Percentiles rank a stretch among this genome's conserved stretches.
phyloP scores from a whole-genome alignment of 2,797 vertebrate species.

The Myiotriccus ornatus region DNA sequence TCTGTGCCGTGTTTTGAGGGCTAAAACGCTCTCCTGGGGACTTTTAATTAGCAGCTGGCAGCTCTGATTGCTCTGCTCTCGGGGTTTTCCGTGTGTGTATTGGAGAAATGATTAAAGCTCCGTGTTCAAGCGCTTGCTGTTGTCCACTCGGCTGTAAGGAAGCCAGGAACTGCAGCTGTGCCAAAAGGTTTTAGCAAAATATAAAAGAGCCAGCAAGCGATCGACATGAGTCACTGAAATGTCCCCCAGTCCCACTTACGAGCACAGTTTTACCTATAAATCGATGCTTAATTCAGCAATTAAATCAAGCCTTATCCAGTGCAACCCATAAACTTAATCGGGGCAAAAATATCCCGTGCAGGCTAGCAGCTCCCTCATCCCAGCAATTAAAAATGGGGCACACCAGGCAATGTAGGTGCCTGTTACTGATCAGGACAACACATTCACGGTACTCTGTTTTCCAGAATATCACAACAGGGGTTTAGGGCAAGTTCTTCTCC shows the following conservation, averaged over 20 bases:
- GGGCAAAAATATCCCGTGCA: not conserved
- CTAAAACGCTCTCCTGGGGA: not conserved
- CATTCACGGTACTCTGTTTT: not conserved
- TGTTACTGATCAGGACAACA: not conserved
- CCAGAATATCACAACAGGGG: not conserved
- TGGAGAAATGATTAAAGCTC: not conserved
- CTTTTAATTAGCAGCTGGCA: slow-evolving; percentile 29
- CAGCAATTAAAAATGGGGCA: not conserved
- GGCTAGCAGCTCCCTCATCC: not conserved
- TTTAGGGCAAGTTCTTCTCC: not conserved
- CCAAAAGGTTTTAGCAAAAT: slow-evolving; percentile 37
- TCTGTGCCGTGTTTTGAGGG: not conserved
- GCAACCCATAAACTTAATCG: slow-evolving; percentile 18
- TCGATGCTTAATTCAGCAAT: slow-evolving; percentile 5
- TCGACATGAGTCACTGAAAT: not conserved
- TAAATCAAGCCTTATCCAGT: slow-evolving; percentile 3
- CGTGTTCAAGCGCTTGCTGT: not conserved
- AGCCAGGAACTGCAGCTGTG: not conserved
- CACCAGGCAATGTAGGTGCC: not conserved
- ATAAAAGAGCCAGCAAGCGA: slow-evolving; percentile 21
- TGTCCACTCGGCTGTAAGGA: not conserved
- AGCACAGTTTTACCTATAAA: slow-evolving; percentile 23
- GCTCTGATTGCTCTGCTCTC: not conserved
- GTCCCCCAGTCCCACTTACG: not conserved
- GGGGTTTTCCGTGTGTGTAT: not conserved